Percentiles rank a stretch among this genome's conserved stretches.
These are phyloP conservation scores for Pachydiplax longipennis DNA, from an alignment of 2,888 invertebrate species.

Conservation along the genomic window DNA sequence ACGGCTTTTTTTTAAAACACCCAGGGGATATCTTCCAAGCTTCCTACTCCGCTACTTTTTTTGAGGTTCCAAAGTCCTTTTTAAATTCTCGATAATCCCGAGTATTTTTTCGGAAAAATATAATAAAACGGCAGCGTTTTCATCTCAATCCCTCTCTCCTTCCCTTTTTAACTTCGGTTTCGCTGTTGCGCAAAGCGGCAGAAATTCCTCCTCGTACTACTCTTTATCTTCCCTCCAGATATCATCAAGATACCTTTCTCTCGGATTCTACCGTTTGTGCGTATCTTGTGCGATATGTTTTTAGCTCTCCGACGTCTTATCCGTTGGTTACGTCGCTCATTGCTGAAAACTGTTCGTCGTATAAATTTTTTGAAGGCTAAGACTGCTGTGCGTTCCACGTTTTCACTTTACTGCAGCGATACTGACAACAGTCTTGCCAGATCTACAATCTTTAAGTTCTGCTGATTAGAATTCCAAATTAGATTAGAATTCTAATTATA, in stretches of 20 bases:
- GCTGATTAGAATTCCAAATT: too few relatives aligned
- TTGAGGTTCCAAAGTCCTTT: background rate
- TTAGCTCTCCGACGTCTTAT: too few relatives aligned
- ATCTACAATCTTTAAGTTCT: too few relatives aligned
- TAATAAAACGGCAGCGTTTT: background rate
- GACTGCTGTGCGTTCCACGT: too few relatives aligned
- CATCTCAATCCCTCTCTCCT: background rate
- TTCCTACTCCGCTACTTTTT: background rate
- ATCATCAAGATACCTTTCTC: background rate
- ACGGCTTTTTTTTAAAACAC: conserved; percentile 1
- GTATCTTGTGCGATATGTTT: too few relatives aligned
- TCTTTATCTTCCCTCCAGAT: background rate
- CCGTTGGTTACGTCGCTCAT: too few relatives aligned
- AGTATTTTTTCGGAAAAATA: background rate
- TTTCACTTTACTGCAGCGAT: too few relatives aligned
- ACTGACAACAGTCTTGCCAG: too few relatives aligned
- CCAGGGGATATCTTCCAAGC: background rate
- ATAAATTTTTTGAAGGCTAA: too few relatives aligned
- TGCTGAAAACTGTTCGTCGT: too few relatives aligned
- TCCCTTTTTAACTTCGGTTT: background rate
- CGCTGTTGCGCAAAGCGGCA: background rate
- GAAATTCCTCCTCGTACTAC: background rate
- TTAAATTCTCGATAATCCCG: background rate
- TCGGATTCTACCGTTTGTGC: background rate
- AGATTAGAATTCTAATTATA: too few relatives aligned